phyloP scores from a whole-genome alignment of 2,113 vertebrate genomes.

The Orycteropus afer region DNA sequence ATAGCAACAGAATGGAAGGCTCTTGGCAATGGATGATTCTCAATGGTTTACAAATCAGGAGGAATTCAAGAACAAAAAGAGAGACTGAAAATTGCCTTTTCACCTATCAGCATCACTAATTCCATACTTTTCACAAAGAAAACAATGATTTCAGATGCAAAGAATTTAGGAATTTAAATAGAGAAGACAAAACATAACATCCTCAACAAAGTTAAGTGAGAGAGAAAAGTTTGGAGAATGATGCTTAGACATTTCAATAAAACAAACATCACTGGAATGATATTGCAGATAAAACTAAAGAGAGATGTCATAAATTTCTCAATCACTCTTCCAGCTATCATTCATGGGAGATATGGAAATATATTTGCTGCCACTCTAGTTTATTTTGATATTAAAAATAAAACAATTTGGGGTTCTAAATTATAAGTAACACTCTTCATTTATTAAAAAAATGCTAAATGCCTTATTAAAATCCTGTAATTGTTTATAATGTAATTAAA shows the following conservation, averaged over 20 bases:
- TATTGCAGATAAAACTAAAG: slow-evolving; percentile 29
- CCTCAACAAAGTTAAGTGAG: not conserved
- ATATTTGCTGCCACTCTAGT: not conserved
- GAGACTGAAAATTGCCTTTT: not conserved
- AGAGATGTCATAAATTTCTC: not conserved
- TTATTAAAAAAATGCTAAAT: slow-evolving; percentile 77
- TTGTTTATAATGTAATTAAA: slow-evolving; percentile 27
- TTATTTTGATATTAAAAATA: slow-evolving; percentile 55
- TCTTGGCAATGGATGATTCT: not conserved
- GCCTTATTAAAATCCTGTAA: slow-evolving; percentile 24
- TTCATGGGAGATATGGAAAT: slow-evolving; percentile 39
- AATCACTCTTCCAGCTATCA: slow-evolving; percentile 43
- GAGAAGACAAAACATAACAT: not conserved
- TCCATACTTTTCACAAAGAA: not conserved
- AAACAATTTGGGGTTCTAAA: not conserved
- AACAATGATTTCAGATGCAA: not conserved
- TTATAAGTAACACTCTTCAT: not conserved
- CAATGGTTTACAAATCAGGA: not conserved
- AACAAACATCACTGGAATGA: not conserved
- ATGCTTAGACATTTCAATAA: slow-evolving; percentile 31
- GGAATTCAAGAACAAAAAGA: not conserved
- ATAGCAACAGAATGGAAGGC: not conserved
- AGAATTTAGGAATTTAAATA: not conserved
- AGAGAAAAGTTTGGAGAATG: not conserved
- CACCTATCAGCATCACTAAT: not conserved